Base-by-base conservation (phyloP, 2,888 invertebrate genomes). In the Hyposoter didymator region DNA sequence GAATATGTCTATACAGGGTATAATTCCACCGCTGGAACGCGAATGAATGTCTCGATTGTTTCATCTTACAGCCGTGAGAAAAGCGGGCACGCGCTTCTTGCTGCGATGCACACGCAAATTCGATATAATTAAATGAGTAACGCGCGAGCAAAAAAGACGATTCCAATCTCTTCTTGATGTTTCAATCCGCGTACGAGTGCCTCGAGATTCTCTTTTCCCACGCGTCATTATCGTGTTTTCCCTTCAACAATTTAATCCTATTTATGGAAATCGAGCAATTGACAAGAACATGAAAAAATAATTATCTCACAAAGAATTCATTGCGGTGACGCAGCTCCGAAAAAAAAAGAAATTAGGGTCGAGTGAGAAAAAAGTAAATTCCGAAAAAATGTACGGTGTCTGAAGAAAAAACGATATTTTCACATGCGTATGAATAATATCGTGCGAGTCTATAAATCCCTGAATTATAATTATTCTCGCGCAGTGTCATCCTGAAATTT, bases 11-110 rank as follows among this genome's bases (percentile, higher is more conserved):
- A 28, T 35, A 10, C 35, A 59, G 35, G 64, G 73, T 66, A 73
- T 78, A 78, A 84, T 84, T 73, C 82, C 73, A 69, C 55, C 69
- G 70, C 69, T 72, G 78, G 76, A 86, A 87, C 79, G 87, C 90
- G 91, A 92, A 92, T 92, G 92, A 92, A 92, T 92, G 92, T 92
- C 89, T 89, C 91, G 90, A 92, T 92, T 92, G 92, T 92, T 88
- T 83, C 73, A 70, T 72, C 70, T 64, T 73, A 22, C 28, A 52
- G 67, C 88, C 92, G 92, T 92, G 92, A 92, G 92, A 92, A 92
- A 89, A 86, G 76, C 76, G 78, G 90, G 90, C 90, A 91, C 91
- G 90, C 90, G 91, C 89, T 83, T 89, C 87, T 87, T 88, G 87
- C 87, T 79, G 75, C 76, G 39, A 22, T 59, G 17, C 67, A 17